These are phyloP conservation scores for Enchytraeus crypticus DNA, from an alignment of 2,888 invertebrate species.

Conservation along the genomic window DNA sequence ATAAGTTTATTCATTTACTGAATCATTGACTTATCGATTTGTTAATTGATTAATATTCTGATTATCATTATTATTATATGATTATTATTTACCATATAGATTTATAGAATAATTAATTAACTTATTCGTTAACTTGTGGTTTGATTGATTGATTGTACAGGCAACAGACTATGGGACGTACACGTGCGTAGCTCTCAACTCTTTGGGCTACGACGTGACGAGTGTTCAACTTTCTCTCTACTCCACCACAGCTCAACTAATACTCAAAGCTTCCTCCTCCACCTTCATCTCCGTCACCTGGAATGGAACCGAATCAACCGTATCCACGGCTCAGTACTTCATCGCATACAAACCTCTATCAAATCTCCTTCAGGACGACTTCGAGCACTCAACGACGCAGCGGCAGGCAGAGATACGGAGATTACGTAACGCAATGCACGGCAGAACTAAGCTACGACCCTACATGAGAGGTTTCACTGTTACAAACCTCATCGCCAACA, in stretches of 20 bases:
- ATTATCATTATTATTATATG: not conserved
- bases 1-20: not conserved
- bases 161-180: constrained; percentile 47
- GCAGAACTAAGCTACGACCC: constrained; percentile 32
- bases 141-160: not conserved
- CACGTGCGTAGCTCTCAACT: constrained; percentile 47
- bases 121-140: not conserved
- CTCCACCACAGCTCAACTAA: not conserved
- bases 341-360: constrained; percentile 2
- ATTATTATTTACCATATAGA: not conserved
- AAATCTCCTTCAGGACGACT: not conserved
- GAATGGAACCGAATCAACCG: constrained; percentile 13
- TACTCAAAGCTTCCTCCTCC: constrained; percentile 2
- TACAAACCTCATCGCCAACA: constrained; percentile 44
- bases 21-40: not conserved
- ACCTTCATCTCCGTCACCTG: constrained; percentile 15
- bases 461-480: constrained; percentile 46
- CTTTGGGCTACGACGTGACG: constrained; percentile 36
- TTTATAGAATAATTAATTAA: not conserved
- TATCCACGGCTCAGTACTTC: constrained; percentile 12
- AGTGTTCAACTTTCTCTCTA: constrained; percentile 42
- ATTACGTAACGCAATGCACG: constrained; percentile 31
- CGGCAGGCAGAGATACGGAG: not conserved
- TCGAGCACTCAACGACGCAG: not conserved
- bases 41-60: not conserved